These are phyloP conservation scores for Clarias batrachus DNA, from an alignment of 2,113 vertebrate genomes.

Conservation along the genomic window DNA sequence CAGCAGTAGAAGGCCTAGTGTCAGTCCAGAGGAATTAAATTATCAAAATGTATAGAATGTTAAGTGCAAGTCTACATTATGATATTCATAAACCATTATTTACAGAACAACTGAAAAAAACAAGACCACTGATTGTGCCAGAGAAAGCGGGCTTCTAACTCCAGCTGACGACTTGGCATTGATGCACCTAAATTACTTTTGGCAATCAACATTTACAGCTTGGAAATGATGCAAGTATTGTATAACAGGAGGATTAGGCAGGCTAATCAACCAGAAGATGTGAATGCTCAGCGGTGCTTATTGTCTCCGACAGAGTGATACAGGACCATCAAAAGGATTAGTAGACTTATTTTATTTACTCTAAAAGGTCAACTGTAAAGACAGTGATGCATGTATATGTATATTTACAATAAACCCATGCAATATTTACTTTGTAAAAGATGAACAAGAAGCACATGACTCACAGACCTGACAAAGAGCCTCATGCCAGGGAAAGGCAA, in stretches of 20 bases:
- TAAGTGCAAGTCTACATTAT: not conserved
- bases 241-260: not conserved
- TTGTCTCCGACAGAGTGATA: not conserved
- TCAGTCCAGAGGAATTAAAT: not conserved
- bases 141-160: not conserved
- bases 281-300: not conserved
- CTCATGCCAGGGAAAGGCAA: not conserved
- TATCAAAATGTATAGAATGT: not conserved
- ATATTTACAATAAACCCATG: not conserved
- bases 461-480: not conserved
- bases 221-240: not conserved
- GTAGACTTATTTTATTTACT: not conserved
- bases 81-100: not conserved
- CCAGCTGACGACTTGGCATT: not conserved
- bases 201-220: constrained; percentile 7
- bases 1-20: not conserved
- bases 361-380: not conserved
- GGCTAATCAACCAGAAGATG: not conserved
- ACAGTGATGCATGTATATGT: not conserved
- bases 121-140: not conserved
- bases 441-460: not conserved
- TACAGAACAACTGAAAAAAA: not conserved
- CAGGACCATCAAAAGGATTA: not conserved
- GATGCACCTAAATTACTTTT: not conserved
- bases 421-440: not conserved